Base-by-base conservation (phyloP, 2,113 vertebrate genomes). In the Cariama cristata region DNA sequence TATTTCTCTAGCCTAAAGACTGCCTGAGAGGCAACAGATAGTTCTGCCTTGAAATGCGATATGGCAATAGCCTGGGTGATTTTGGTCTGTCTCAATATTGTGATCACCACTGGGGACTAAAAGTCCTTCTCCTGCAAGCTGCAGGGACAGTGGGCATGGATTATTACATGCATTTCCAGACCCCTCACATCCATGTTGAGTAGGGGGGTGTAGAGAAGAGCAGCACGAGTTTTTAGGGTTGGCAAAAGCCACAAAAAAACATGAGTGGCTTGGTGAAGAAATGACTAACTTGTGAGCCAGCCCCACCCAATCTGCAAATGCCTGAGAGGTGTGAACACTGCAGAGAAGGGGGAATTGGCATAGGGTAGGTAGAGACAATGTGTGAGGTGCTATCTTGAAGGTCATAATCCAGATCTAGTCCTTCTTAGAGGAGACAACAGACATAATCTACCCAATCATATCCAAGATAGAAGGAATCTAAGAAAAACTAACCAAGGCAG, bases 31-130 rank as follows among this genome's bases (percentile, higher is more conserved):
- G 86, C 76, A 80, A 68, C 60, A 93, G 94, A 97, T 94, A 96
- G 94, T 94, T 97, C 95, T 97, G 86, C 91, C 83, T 95, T 82
- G 80, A 96, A 97, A 96, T 87, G 83, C 88, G 95, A 94, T 96
- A 72, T 64, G 71, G 88, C 35, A 64, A 85, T 89, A 95, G 76
- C 92, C 44, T 53, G 86, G 63, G 56, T 68, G 83, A 88, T 95
- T 95, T 81, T 53, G 79, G 73, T 68, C 76, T 75, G 64, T 67
- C 44, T 90, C 82, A 93, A 64, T 90, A 88, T 59, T 87, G 44
- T 47, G 44, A 91, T 88, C 59, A 75, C 68, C 2, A 0, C 2
- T 50, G 38, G 67, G 47, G 49, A 86, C 88, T 71, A 56, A 86
- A 92, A 92, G 23, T 59, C 55, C 59, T 86, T 88, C 60, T 90